A percentile compares a stretch with the other conserved stretches of the same genome.
Evolutionary conservation across 2,888 invertebrate genomes (phyloP).

Genomic region (Pandemis heparana): DNA sequence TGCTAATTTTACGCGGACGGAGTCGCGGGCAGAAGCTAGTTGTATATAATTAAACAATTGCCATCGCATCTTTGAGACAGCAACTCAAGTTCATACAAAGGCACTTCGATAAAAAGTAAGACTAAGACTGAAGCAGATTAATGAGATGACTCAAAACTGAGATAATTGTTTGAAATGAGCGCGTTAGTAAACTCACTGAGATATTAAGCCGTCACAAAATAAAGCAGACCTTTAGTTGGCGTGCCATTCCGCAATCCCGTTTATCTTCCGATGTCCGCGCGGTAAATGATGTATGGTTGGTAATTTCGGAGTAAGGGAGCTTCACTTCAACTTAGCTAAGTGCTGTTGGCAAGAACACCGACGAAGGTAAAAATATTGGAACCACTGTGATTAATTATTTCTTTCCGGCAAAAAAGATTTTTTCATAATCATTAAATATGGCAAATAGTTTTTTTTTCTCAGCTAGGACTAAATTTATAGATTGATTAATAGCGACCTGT

Average conservation of each 20-base stretch:
- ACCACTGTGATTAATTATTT: neutral
- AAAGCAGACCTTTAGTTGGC: constrained; percentile 5
- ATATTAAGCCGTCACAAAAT: constrained; percentile 3
- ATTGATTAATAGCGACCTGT: too few relatives aligned
- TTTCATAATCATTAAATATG: neutral
- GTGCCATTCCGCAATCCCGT: constrained; percentile 13
- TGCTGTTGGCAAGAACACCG: constrained; percentile 6
- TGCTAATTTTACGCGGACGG: too few relatives aligned
- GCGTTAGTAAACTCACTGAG: neutral
- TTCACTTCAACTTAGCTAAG: constrained; percentile 21
- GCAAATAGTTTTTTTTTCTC: too few relatives aligned
- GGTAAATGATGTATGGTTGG: constrained; percentile 22
- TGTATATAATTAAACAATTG: too few relatives aligned
- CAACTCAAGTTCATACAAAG: neutral
- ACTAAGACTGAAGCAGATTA: constrained; percentile 1
- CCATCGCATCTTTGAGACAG: neutral
- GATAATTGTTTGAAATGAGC: neutral
- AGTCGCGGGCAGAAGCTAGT: too few relatives aligned
- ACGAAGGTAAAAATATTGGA: constrained; percentile 13
- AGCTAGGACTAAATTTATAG: too few relatives aligned
- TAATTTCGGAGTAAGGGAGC: constrained; percentile 14
- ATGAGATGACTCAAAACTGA: neutral
- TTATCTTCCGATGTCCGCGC: constrained; percentile 4
- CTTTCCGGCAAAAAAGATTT: neutral
- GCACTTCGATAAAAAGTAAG: neutral